phyloP scores from a whole-genome alignment of 2,888 invertebrate species.

The Cancer borealis region DNA sequence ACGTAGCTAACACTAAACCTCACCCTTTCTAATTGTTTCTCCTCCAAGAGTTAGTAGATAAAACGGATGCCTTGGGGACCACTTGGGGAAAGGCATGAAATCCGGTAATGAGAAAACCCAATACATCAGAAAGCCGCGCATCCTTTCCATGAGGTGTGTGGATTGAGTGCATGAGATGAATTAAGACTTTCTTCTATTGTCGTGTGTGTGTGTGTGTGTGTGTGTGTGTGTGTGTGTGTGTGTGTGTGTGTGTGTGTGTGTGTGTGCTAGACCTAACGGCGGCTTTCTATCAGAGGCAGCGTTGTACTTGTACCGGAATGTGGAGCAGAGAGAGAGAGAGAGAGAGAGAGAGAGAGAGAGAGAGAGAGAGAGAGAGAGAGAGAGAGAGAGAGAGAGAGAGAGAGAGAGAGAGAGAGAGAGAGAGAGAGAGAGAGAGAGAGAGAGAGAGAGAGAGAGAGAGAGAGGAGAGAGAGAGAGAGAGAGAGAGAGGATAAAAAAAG shows the following conservation, averaged over 20 bases:
- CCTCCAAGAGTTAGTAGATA: too few species aligned
- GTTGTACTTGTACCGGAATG: neutral
- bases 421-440: neutral
- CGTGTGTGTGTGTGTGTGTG: neutral
- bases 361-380: slow-evolving; percentile 21
- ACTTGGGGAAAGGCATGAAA: too few species aligned
- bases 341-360: slow-evolving; percentile 26
- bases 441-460: neutral
- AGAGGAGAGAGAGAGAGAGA: too few species aligned
- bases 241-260: slow-evolving; percentile 17
- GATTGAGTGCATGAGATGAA: too few species aligned
- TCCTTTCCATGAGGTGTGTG: too few species aligned
- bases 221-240: slow-evolving; percentile 27
- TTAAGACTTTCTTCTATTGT: neutral
- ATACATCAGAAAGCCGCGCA: too few species aligned
- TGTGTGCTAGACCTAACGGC: neutral
- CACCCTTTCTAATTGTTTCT: too few species aligned
- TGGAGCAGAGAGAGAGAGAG: slow-evolving; percentile 9
- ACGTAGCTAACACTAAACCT: too few species aligned
- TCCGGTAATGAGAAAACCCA: too few species aligned
- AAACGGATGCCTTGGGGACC: too few species aligned
- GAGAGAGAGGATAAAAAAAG: too few species aligned
- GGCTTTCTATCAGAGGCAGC: neutral
- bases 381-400: slow-evolving; percentile 32
- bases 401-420: neutral